Evolutionary conservation across 2,888 invertebrate genomes (phyloP).

Genomic region (Pemphredon lugubris): DNA sequence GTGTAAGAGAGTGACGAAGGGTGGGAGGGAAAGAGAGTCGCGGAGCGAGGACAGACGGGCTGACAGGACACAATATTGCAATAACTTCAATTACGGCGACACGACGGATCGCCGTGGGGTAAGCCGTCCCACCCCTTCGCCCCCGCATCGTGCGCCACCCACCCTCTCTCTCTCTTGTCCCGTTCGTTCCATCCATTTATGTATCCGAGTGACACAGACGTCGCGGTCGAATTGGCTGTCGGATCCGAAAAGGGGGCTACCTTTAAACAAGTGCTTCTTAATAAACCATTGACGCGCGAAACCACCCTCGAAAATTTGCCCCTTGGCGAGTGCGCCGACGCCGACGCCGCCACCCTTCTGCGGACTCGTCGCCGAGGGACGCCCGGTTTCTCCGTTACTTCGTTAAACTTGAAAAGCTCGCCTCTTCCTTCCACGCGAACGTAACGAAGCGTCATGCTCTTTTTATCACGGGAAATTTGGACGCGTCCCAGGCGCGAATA

Average conservation of each 20-base stretch:
- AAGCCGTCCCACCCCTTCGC: constrained; percentile 47
- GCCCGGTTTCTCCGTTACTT: constrained; percentile 66
- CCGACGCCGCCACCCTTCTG: constrained; percentile 44
- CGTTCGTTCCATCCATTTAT: constrained; percentile 73
- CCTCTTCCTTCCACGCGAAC: constrained; percentile 24
- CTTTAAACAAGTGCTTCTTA: constrained; percentile 81
- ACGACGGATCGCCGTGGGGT: constrained; percentile 72
- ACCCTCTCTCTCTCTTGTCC: constrained; percentile 31
- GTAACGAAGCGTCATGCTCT: constrained; percentile 52
- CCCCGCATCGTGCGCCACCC: constrained; percentile 21
- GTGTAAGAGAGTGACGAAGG: not conserved
- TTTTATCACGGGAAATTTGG: constrained; percentile 43
- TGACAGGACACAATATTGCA: constrained; percentile 81
- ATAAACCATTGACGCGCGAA: constrained; percentile 81
- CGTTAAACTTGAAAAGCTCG: constrained; percentile 70
- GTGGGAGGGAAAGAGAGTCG: constrained; percentile 15
- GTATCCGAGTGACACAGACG: constrained; percentile 70
- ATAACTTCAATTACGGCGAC: constrained; percentile 80
- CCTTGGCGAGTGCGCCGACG: too few relatives aligned
- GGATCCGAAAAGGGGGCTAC: constrained; percentile 74
- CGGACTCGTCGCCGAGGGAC: constrained; percentile 46
- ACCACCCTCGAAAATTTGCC: constrained; percentile 80
- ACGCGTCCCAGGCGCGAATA: constrained; percentile 29
- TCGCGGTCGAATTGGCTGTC: constrained; percentile 76
- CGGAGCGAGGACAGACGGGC: constrained; percentile 58